Evolutionary conservation across 35 echinoderm and acorn worm species (phyloP), one percentile per base, ranked within the genome.

Genomic region (Chiridota heheva): DNA sequence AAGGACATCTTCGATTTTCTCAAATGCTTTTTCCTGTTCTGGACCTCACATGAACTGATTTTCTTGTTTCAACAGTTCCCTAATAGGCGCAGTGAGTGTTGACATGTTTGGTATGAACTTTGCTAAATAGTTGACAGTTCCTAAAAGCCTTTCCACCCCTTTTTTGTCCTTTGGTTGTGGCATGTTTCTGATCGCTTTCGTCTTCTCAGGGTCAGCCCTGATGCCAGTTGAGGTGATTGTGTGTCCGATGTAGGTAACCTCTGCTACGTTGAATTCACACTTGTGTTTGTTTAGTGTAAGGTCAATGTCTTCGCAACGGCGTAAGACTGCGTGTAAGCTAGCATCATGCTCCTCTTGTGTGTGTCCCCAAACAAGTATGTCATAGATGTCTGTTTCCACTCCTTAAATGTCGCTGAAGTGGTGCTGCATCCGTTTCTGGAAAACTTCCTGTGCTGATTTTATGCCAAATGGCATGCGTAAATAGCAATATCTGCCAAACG

Each of bases 341-440:
- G 32, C 8, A 35, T 95, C 63, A 80, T 95, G 91, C 63, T 95
- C 81, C 24, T 36, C 34, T 31, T 69, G 58, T 24, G 91, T n/a
- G 7, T 24, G 18, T 10, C 84, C 84, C 66, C 68, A 81, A 7
- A 84, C 49, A 16, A 90, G 44, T 3, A 90, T 90, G 43, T 90
- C 87, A 58, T 90, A 79, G 10, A 77, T 74, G 13, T 86, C 56
- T 3, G 44, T 59, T 30, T 90, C 70, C 2, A 77, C 87, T 6
- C 79, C 87, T 66, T 53, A 24, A 12, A 84, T 18, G 30, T 46
- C 55, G 2, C 69, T 60, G 41, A 84, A 84, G 42, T 64, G 36
- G 27, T 61, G 24, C 28, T 27, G 26, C 61, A 83, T 84, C 1
- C 30, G 31, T 20, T 63, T 58, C 26, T 84, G 87, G 18, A 46